A percentile compares a stretch with the other conserved stretches of the same genome.
Conservation (phyloP, 2,797 vertebrate species). For the Petrocephalus schoutedeni region DNA sequence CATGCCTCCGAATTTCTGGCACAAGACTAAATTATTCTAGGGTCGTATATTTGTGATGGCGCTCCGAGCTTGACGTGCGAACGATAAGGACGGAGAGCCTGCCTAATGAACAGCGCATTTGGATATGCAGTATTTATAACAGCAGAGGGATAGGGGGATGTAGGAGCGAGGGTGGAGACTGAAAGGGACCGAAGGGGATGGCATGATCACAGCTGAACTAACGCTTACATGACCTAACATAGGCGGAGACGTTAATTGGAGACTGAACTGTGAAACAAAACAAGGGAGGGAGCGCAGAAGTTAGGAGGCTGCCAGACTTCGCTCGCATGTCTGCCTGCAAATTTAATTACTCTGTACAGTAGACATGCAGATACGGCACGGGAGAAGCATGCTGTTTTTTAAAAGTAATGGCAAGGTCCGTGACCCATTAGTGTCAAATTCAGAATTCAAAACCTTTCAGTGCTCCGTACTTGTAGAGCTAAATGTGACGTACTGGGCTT, state of each 20-base stretch:
- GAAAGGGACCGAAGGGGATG: not conserved
- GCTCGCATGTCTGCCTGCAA: not conserved
- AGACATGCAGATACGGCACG: not conserved
- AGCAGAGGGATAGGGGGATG: not conserved
- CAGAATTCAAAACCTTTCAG: constrained; percentile 16
- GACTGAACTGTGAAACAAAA: not conserved
- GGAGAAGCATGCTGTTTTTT: not conserved
- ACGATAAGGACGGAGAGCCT: not conserved
- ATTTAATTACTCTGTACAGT: constrained; percentile 8
- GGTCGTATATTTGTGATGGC: not conserved
- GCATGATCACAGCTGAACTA: constrained; percentile 9
- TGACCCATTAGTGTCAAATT: constrained; percentile 19
- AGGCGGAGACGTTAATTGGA: not conserved
- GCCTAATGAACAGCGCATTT: not conserved
- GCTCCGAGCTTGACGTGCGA: not conserved
- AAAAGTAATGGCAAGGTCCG: not conserved
- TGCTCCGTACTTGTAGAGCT: not conserved
- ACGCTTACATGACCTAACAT: constrained; percentile 14
- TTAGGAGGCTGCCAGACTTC: not conserved
- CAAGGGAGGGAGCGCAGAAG: constrained; percentile 1
- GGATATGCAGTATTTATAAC: not conserved
- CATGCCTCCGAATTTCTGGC: not conserved
- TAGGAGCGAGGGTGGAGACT: not conserved
- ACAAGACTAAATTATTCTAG: not conserved
- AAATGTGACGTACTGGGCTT: not conserved